phyloP scores from a whole-genome alignment of 2,888 invertebrate genomes.

The Agrochola lychnidis region DNA sequence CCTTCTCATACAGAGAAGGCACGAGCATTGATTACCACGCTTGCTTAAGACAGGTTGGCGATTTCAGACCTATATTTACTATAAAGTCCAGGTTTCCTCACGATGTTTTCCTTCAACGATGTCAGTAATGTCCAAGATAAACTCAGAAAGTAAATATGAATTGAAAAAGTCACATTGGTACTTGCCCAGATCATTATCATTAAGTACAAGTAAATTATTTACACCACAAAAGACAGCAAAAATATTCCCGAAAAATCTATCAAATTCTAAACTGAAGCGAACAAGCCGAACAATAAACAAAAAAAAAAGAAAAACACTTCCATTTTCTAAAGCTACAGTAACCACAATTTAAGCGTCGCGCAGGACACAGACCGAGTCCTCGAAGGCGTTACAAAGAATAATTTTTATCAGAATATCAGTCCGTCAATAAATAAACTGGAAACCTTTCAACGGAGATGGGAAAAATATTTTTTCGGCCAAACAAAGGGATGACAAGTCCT shows the following conservation, averaged over 20 bases:
- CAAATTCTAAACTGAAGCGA: constrained; percentile 18
- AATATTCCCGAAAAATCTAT: constrained; percentile 8
- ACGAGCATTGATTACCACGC: no score
- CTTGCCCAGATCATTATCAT: not conserved
- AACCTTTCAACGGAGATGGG: constrained; percentile 66
- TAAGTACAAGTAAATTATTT: not conserved
- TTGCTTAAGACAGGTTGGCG: no score
- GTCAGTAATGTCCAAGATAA: no score
- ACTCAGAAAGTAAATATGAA: no score
- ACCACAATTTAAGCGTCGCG: constrained; percentile 57
- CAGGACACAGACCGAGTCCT: constrained; percentile 43
- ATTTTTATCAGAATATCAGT: constrained; percentile 67
- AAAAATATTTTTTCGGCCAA: constrained; percentile 65
- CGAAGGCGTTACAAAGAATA: constrained; percentile 61
- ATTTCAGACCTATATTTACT: no score
- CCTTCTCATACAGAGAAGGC: no score
- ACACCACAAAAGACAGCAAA: not conserved
- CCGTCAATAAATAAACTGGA: constrained; percentile 71
- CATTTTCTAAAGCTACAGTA: constrained; percentile 39
- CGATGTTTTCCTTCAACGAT: no score
- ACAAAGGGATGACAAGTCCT: constrained; percentile 63
- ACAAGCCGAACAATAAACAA: constrained; percentile 38
- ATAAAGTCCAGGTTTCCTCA: no score
- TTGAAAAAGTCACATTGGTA: no score
- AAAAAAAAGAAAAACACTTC: constrained; percentile 34